Base-by-base conservation (phyloP, 2,888 invertebrate species). In the Brachypalpus laphriformis region DNA sequence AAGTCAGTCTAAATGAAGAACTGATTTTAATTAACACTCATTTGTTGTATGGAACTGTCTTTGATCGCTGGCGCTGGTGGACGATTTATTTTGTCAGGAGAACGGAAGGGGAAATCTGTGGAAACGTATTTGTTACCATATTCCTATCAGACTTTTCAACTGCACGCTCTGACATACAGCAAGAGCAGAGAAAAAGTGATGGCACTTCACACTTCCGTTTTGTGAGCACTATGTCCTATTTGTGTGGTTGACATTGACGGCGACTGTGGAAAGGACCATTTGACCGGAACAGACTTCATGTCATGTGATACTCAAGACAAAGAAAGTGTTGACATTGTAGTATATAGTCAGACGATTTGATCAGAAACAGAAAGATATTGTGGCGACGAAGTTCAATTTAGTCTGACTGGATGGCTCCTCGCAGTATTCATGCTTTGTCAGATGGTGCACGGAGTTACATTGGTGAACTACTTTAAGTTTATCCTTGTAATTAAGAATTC, bases 11-110 rank as follows among this genome's bases (percentile, higher is more conserved):
- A 57, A 75, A 65, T 57, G 71, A 40, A 65, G 56, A 70, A 54
- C 65, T 75, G 59, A 81, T 74, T 85, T 85, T 66, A 85, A 81
- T 81, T 80, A 75, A 61, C 68, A 77, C 59, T 51, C 68, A 76
- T 57, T 65, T 37, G 25, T n/a, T 37, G 25, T 31, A 14, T 20
- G 37, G 47, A 57, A 47, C 49, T 72, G 22, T 49, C 59, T n/a
- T 5, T 18, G 7, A 34, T 34, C 25, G 2, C 2, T 25, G 3
- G 6, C 20, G n/a, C 4, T 20, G 28, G 25, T 6, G 14, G 49
- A 14, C 56, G 74, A 63, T 63, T 74, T 31, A 74, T 63, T 63
- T 42, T 31, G 31, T 51, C 51, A 9, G 16, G n/a, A n/a, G n/a
- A n/a, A 40, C 51, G 8, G 22, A 22, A 22, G 9, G 18, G 25